These are phyloP conservation scores for Asobara japonica DNA, from an alignment of 1,140 invertebrate species.

Conservation along the genomic window DNA sequence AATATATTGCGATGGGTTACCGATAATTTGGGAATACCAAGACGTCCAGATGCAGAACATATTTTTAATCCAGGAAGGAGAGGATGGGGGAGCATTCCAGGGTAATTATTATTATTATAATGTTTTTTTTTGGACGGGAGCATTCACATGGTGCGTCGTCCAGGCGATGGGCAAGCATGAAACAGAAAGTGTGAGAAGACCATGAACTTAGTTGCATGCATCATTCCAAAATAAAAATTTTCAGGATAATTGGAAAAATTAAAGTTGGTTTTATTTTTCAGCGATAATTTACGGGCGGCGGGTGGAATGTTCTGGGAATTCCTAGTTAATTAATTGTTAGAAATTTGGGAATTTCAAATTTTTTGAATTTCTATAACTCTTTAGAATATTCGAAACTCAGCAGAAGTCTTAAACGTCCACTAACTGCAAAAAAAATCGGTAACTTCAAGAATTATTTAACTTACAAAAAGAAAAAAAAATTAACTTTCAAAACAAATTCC, in stretches of 20 bases:
- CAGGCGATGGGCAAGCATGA: constrained; percentile 65
- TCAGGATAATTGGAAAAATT: constrained; percentile 30
- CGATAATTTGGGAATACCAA: constrained; percentile 26
- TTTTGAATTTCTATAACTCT: neutral
- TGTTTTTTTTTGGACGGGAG: neutral
- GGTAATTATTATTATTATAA: constrained; percentile 17
- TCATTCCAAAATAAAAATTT: constrained; percentile 30
- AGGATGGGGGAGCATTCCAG: constrained; percentile 37
- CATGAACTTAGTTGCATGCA: constrained; percentile 63
- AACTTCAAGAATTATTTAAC: too few species aligned
- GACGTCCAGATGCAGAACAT: constrained; percentile 13
- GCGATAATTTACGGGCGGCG: neutral
- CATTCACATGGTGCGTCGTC: constrained; percentile 60
- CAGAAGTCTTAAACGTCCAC: too few species aligned
- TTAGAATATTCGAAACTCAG: neutral
- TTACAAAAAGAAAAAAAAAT: too few species aligned
- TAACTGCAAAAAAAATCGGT: too few species aligned
- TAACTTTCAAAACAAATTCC: too few species aligned
- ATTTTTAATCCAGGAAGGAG: constrained; percentile 7
- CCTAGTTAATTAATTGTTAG: too few species aligned
- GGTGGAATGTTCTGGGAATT: too few species aligned
- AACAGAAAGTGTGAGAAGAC: constrained; percentile 65
- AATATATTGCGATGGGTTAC: constrained; percentile 21
- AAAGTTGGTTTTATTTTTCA: too few species aligned
- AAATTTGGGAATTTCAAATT: neutral